A percentile compares a stretch with the other conserved stretches of the same genome.
Evolutionary conservation across 1,140 invertebrate species (phyloP).

Genomic region (Dreissena polymorpha): DNA sequence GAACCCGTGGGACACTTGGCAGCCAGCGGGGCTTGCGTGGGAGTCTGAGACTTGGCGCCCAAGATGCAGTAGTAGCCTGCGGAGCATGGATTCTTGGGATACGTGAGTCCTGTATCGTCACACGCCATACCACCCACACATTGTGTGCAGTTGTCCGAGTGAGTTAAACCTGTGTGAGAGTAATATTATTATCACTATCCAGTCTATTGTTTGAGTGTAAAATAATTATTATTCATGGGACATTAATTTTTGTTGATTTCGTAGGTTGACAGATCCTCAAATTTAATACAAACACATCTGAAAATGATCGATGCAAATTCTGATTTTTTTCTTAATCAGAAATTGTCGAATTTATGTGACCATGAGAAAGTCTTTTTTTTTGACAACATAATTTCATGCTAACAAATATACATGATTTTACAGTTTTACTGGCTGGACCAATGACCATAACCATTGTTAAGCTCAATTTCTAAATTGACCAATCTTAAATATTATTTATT

Average conservation of each 20-base stretch:
- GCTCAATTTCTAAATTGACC: no score
- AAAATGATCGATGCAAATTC: neutral
- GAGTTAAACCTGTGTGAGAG: constrained; percentile 63
- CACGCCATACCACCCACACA: constrained; percentile 76
- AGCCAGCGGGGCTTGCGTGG: constrained; percentile 60
- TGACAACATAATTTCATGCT: no score
- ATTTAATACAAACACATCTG: neutral
- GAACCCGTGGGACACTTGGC: constrained; percentile 70
- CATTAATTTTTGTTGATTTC: no score
- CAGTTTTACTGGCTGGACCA: no score
- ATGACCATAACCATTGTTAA: no score
- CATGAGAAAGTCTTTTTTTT: no score
- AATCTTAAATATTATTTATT: no score
- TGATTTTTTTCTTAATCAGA: no score
- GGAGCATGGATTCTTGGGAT: constrained; percentile 70
- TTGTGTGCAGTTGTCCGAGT: constrained; percentile 63
- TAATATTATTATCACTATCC: no score
- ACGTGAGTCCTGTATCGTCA: constrained; percentile 71
- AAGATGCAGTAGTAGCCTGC: constrained; percentile 74
- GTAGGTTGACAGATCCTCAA: neutral
- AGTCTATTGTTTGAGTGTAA: no score
- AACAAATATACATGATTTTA: no score
- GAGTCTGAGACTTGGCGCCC: constrained; percentile 70
- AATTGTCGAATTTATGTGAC: no score
- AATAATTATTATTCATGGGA: neutral